These are phyloP conservation scores for Microcaecilia unicolor DNA, from an alignment of 2,797 vertebrate genomes.

Conservation along the genomic window DNA sequence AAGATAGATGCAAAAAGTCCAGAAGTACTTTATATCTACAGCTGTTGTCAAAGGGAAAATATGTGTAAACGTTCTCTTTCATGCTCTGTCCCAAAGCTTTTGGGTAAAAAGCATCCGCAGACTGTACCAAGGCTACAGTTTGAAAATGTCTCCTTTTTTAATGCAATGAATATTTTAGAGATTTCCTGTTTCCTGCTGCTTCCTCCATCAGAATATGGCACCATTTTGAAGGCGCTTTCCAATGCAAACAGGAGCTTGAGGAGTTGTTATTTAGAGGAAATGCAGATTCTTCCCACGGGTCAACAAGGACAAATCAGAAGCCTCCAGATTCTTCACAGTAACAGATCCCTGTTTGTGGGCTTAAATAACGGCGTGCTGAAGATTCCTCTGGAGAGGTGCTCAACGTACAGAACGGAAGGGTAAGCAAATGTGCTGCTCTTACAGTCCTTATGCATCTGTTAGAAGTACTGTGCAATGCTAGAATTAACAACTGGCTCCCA, in stretches of 20 bases:
- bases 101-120: too few species aligned
- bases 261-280: conserved; percentile 94
- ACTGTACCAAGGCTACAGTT: too few species aligned
- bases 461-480: too few species aligned
- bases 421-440: conserved; percentile 53
- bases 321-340: conserved; percentile 88
- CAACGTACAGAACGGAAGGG: conserved; percentile 77
- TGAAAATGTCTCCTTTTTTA: background rate
- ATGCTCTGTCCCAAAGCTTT: too few species aligned
- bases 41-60: too few species aligned
- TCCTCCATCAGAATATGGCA: conserved; percentile 74
- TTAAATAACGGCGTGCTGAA: conserved; percentile 80
- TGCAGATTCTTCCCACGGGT: conserved; percentile 78
- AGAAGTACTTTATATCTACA: too few species aligned
- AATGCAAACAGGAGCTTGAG: conserved; percentile 82
- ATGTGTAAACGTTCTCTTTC: too few species aligned
- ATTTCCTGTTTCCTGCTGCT: conserved; percentile 6
- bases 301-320: conserved; percentile 79
- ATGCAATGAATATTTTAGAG: conserved; percentile 3
- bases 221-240: conserved; percentile 89
- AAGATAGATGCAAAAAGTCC: too few species aligned
- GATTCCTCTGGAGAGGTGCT: conserved; percentile 87
- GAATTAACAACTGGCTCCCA: too few species aligned
- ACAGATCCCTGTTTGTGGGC: conserved; percentile 86
- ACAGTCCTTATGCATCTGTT: conserved; percentile 16